Percentiles rank a stretch among this genome's conserved stretches.
phyloP scores from a whole-genome alignment of 2,797 vertebrate genomes.

The Cottoperca gobio region DNA sequence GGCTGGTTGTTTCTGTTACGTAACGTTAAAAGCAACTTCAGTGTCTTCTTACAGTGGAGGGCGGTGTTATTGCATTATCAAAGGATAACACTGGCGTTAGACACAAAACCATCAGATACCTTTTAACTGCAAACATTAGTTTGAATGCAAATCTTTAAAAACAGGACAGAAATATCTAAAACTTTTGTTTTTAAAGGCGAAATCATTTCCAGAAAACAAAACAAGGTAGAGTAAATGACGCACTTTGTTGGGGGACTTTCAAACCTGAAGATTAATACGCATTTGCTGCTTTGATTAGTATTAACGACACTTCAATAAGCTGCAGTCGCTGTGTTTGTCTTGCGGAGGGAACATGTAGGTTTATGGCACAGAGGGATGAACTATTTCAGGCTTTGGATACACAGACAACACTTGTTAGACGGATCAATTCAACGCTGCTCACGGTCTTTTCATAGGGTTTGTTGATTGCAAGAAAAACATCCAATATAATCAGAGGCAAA shows the following conservation, averaged over 20 bases:
- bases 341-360: neutral
- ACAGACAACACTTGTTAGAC: neutral
- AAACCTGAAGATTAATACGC: neutral
- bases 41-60: slow-evolving; percentile 47
- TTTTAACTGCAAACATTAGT: neutral
- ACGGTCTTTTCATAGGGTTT: neutral
- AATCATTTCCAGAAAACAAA: neutral
- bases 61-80: slow-evolving; percentile 40
- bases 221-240: neutral
- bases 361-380: neutral
- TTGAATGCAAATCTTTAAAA: neutral
- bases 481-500: neutral
- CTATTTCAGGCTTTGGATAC: neutral
- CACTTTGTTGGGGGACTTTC: too few relatives aligned
- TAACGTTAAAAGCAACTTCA: slow-evolving; percentile 52
- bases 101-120: neutral
- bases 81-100: slow-evolving; percentile 16
- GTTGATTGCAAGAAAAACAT: neutral
- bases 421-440: neutral
- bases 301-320: neutral
- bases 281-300: neutral
- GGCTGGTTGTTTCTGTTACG: slow-evolving; percentile 48
- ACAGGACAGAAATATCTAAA: neutral
- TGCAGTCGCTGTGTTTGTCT: neutral
- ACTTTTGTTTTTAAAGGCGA: neutral